Base-by-base conservation (phyloP, 1,140 invertebrate species). In the Orchestia grillus region DNA sequence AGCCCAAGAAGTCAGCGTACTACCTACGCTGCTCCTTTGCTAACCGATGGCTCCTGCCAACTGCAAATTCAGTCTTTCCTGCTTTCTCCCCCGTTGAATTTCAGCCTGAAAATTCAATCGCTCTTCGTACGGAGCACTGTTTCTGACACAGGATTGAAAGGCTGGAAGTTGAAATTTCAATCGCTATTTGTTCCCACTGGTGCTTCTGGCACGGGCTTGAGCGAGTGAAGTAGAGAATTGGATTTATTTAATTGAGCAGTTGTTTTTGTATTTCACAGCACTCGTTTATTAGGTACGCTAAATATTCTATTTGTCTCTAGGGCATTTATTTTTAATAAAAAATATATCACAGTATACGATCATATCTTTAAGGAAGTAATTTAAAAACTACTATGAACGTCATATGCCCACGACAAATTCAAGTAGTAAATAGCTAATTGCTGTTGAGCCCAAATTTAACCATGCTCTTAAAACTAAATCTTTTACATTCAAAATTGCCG, bases 1-100 rank as follows among this genome's bases (percentile, higher is more conserved):
- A 90, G 88, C 88, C 36, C 88, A 90, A 90, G 88, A 90, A 90
- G 88, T 44, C 88, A 90, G 43, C 88, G 15, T 90, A 90, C 88
- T 23, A 77, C 62, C 62, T 77, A 77, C 62, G 28, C 88, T 90
- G 88, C 87, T 87, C 87, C 87, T 87, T 6, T 87, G 87, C 88
- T 90, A 44, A 90, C 41, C 88, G 36, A 90, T 90, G 88, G 88
- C 41, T 44, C 43, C 88, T 90, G 88, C 43, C 88, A 90, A 90
- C 88, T 44, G 88, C 88, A 90, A 43, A 90, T 44, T 90, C 88
- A 90, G 88, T 41, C 88, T 6, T 41, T 90, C 43, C 88, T 41
- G 88, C 88, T 44, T 90, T 77, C 62, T 36, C 62, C 62, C 47
- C 6, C 36, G 62, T 77, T 23, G 62, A 77, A 77, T 77, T 77